Evolutionary conservation across 2,888 invertebrate species (phyloP), one percentile per base, ranked within the genome.

Genomic region (Rambutsinella grinnellia): DNA sequence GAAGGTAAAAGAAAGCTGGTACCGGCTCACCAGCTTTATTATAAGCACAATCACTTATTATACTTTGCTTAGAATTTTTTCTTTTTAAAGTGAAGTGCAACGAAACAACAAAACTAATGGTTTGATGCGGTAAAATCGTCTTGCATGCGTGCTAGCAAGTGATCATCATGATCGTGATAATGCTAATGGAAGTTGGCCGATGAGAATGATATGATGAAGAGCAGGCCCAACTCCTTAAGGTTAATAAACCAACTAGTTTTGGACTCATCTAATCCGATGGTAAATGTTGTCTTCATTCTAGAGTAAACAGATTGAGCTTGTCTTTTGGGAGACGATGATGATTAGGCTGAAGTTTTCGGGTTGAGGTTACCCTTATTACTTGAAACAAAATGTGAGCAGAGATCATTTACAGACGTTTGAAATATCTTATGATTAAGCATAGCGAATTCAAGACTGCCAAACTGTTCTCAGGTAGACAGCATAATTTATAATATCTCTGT

Each of bases 241-340:
- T 67, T 67, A 67, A 57, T 67, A 67, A 36, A 67, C 67, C 57
- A 67, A 67, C 67, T 67, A 54, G 67, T 47, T n/a, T n/a, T n/a
- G n/a, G n/a, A n/a, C n/a, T n/a, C n/a, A n/a, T n/a, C n/a, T n/a
- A 19, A 28, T 66, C 66, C 66, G 17, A n/a, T 24, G 24, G 36
- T 44, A 66, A 66, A 66, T 66, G 56, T 46, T 66, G 26, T 26
- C 66, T 65, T 51, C 44, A n/a, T 66, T 28, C 27, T 58, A 56
- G 49, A 66, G 66, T 56, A 66, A 66, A 66, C 66, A 66, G 49
- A 56, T 66, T 54, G 56, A 66, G 66, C 56, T 66, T 46, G 53
- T 47, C 21, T 27, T 47, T 27, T 19, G 27, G 28, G 28, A 51
- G 28, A 62, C 24, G 24, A 26, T 58, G 17, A 26, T 28, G 58